Conservation (phyloP, 2,113 vertebrate genomes). For the Triplophysa dalaica region DNA sequence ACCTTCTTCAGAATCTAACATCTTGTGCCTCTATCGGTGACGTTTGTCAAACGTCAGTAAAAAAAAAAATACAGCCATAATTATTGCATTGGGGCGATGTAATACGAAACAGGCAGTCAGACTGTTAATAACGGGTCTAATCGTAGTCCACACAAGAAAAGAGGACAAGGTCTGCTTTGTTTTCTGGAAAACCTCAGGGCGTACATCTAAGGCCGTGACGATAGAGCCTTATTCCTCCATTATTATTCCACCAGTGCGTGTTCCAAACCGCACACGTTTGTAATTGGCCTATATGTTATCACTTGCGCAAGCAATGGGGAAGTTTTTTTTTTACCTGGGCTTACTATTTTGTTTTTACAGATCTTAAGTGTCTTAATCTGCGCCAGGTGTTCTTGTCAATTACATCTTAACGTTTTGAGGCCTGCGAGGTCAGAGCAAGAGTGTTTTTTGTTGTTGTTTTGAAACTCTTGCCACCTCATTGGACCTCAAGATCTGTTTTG, state of each 20-base stretch:
- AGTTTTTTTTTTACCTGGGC: constrained; percentile 31
- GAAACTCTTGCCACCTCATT: background rate
- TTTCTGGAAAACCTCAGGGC: constrained; percentile 54
- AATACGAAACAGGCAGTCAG: constrained; percentile 58
- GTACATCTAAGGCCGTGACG: constrained; percentile 52
- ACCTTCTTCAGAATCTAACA: constrained; percentile 16
- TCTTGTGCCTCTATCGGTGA: constrained; percentile 45
- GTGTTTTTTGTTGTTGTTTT: background rate
- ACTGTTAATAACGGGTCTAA: constrained; percentile 57
- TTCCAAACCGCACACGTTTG: constrained; percentile 49
- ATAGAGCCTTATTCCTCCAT: constrained; percentile 41
- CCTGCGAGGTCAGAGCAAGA: constrained; percentile 28
- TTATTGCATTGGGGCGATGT: constrained; percentile 50
- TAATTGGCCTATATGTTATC: constrained; percentile 53
- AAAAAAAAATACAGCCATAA: constrained; percentile 41
- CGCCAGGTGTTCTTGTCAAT: constrained; percentile 61
- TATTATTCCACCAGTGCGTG: constrained; percentile 43
- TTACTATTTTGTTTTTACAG: constrained; percentile 42
- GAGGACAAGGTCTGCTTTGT: constrained; percentile 61
- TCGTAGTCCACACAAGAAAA: constrained; percentile 54
- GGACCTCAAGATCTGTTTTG: constrained; percentile 1
- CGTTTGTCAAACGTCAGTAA: constrained; percentile 51
- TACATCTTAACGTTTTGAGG: constrained; percentile 19
- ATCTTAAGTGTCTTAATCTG: constrained; percentile 59
- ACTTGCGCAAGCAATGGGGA: constrained; percentile 36